A percentile compares a stretch with the other conserved stretches of the same genome.
Evolutionary conservation across 2,888 invertebrate genomes (phyloP).

Genomic region (Eulithis prunata): DNA sequence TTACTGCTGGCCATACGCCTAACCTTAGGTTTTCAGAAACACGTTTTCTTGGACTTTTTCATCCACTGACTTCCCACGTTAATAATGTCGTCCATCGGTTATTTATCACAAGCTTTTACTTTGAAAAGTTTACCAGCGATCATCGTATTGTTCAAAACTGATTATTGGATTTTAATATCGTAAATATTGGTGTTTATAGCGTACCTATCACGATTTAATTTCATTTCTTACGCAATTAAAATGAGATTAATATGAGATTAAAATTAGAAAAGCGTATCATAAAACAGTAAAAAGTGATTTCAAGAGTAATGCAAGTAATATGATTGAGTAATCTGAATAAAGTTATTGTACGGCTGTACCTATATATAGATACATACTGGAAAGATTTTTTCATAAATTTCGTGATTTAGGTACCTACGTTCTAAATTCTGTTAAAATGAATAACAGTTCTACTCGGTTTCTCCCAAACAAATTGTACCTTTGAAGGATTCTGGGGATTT

Average conservation of each 20-base stretch:
- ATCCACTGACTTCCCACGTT: no score
- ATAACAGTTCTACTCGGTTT: no score
- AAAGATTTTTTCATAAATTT: not conserved
- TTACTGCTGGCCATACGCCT: no score
- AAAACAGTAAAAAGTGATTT: slow-evolving; percentile 71
- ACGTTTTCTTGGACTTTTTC: no score
- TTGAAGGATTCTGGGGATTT: no score
- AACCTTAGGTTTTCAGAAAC: no score
- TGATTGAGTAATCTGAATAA: not conserved
- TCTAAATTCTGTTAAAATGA: no score
- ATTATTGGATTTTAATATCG: slow-evolving; percentile 3
- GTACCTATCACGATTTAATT: slow-evolving; percentile 27
- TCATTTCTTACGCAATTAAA: slow-evolving; percentile 60
- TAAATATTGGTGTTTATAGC: slow-evolving; percentile 29
- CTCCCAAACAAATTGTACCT: no score
- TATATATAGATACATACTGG: not conserved
- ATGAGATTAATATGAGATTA: slow-evolving; percentile 78
- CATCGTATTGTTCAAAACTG: not conserved
- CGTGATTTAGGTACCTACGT: no score
- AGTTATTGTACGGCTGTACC: not conserved
- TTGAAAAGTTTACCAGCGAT: not conserved
- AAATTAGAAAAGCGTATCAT: slow-evolving; percentile 77
- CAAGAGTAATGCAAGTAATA: slow-evolving; percentile 30
- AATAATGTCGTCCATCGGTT: no score
- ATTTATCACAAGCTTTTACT: no score